Evolutionary conservation across 2,113 vertebrate genomes (phyloP).

Genomic region (Rhodinocichla rosea): DNA sequence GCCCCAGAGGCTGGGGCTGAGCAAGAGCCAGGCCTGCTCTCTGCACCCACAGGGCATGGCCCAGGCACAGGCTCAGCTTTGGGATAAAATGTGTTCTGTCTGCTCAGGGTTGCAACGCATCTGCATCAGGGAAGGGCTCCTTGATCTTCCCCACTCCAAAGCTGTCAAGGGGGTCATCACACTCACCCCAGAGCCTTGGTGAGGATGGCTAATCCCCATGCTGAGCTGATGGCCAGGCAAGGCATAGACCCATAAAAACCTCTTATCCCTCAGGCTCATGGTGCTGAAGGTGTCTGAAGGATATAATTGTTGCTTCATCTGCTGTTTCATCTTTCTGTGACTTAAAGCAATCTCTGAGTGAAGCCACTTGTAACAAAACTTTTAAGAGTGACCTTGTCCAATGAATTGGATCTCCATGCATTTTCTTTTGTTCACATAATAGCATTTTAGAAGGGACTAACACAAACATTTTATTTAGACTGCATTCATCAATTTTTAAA

Average conservation of each 20-base stretch:
- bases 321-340: neutral
- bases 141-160: neutral
- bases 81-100: neutral
- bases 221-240: neutral
- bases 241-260: neutral
- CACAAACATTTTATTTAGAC: constrained; percentile 37
- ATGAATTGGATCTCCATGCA: neutral
- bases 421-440: neutral
- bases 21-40: neutral
- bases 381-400: neutral
- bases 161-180: neutral
- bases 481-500: constrained; percentile 45
- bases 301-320: neutral
- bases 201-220: neutral
- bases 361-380: neutral
- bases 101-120: neutral
- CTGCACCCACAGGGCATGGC: no score
- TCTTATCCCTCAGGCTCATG: accelerated
- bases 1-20: neutral
- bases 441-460: neutral
- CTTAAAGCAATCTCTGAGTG: neutral
- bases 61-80: neutral
- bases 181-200: neutral
- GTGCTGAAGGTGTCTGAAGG: neutral
- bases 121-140: neutral